These are phyloP conservation scores for Phorcus lineatus DNA, from an alignment of 2,888 invertebrate genomes.

Conservation along the genomic window DNA sequence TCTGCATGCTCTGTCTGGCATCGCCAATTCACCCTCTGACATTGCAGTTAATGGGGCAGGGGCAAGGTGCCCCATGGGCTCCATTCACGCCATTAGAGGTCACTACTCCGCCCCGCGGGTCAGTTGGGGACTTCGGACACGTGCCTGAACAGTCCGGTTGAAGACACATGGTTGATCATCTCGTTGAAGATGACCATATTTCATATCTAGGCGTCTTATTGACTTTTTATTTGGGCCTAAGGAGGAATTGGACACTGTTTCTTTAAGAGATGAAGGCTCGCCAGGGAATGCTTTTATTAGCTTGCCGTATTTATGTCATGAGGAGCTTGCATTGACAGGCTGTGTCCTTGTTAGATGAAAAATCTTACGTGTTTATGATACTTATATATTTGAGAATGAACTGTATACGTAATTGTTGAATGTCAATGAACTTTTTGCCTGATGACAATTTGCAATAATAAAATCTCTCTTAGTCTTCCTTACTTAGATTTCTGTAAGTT, in stretches of 20 bases:
- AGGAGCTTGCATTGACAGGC: too few species aligned
- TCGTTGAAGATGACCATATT: neutral
- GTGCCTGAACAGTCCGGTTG: neutral
- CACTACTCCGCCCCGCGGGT: neutral
- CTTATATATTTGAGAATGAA: too few species aligned
- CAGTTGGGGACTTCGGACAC: neutral
- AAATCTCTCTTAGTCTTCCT: too few species aligned
- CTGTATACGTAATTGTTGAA: too few species aligned
- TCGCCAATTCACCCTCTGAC: neutral
- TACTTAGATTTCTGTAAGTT: too few species aligned
- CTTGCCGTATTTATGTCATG: too few species aligned
- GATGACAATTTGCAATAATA: too few species aligned
- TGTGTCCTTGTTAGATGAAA: too few species aligned
- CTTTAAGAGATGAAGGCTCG: neutral
- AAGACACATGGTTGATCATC: too few species aligned
- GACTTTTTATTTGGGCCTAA: constrained; percentile 4
- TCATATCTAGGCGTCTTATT: neutral
- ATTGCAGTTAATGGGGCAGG: neutral
- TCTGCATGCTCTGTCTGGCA: neutral
- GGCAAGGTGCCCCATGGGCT: neutral
- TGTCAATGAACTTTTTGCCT: too few species aligned
- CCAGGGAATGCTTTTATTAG: too few species aligned
- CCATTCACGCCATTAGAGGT: neutral
- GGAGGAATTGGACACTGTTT: constrained; percentile 13
- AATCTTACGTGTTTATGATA: too few species aligned